phyloP scores from a whole-genome alignment of 2,797 vertebrate genomes.

The Clamator glandarius region DNA sequence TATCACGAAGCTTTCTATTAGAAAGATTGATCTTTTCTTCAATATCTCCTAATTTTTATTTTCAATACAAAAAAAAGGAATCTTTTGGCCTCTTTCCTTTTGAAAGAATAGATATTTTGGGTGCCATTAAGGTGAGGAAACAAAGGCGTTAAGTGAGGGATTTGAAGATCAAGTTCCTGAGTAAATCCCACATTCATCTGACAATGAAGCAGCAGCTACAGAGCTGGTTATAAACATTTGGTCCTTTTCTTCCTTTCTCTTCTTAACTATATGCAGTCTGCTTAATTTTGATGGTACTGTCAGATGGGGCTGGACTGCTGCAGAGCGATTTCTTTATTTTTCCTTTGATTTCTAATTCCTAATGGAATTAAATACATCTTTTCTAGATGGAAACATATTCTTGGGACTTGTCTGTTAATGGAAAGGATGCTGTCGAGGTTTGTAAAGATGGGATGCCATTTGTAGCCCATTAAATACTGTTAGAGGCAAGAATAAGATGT shows the following conservation, averaged over 20 bases:
- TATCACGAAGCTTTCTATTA: neutral
- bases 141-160: neutral
- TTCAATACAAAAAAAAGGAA: neutral
- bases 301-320: neutral
- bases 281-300: neutral
- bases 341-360: neutral
- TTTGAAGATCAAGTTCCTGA: neutral
- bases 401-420: neutral
- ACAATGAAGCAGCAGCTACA: fast-evolving
- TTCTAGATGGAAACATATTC: neutral
- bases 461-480: neutral
- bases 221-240: neutral
- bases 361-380: neutral
- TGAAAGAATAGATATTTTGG: neutral
- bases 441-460: neutral
- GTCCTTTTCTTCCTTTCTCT: neutral
- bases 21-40: neutral
- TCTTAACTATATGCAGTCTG: neutral
- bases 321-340: neutral
- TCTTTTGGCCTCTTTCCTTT: neutral
- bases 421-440: neutral
- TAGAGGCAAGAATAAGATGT: neutral
- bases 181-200: neutral
- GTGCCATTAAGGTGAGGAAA: neutral
- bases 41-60: neutral